These are phyloP conservation scores for Zootoca vivipara DNA, from an alignment of 2,113 vertebrate genomes.

Conservation along the genomic window DNA sequence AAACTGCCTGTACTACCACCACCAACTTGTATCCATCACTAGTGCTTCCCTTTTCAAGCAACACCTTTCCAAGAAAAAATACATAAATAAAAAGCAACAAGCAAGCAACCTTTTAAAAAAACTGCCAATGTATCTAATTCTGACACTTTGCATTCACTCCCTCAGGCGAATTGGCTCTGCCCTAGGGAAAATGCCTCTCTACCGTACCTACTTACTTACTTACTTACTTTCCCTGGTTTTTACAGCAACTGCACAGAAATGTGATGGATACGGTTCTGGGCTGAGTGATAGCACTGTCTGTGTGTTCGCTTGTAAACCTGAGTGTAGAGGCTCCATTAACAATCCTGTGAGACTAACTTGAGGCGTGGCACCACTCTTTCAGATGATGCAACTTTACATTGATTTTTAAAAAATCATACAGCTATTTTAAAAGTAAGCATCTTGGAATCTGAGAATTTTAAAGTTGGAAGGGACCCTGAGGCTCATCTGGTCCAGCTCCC, in stretches of 20 bases:
- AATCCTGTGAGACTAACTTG: not conserved
- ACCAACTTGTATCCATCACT: not conserved
- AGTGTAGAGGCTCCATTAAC: no score
- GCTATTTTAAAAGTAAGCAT: not conserved
- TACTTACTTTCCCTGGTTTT: not conserved
- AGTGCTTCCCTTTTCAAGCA: not conserved
- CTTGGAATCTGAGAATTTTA: not conserved
- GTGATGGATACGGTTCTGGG: not conserved
- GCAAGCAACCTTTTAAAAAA: not conserved
- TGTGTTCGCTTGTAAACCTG: not conserved
- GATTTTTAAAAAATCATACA: not conserved
- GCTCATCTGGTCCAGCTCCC: no score
- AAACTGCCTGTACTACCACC: not conserved
- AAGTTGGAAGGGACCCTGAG: no score
- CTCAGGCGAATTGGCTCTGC: not conserved
- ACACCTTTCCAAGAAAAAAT: conserved; percentile 22
- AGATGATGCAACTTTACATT: not conserved
- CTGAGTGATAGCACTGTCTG: not conserved
- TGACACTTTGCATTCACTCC: not conserved
- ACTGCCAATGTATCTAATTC: not conserved
- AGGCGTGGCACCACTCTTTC: not conserved
- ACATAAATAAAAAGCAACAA: not conserved
- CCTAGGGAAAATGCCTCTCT: no score
- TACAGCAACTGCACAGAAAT: not conserved
- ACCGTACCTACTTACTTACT: no score